Percentiles rank a stretch among this genome's conserved stretches.
Evolutionary conservation across 2,888 invertebrate genomes (phyloP).

Genomic region (Halocaridina rubra): DNA sequence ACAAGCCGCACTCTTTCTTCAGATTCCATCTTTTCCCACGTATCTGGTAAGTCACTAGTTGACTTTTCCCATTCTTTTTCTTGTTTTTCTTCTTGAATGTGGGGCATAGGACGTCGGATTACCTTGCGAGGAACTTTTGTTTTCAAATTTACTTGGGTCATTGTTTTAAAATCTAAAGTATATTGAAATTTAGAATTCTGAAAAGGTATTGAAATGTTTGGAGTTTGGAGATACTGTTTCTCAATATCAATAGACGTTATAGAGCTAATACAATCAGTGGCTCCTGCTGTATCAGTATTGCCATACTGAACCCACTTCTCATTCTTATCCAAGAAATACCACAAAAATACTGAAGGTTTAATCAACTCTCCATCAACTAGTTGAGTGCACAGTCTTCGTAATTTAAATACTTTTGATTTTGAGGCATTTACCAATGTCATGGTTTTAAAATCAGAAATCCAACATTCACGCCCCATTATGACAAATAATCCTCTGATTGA

Average conservation of each 20-base stretch:
- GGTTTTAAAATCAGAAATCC: conserved; percentile 34
- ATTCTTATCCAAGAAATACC: conserved; percentile 47
- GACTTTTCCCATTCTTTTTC: neutral
- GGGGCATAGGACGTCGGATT: conserved; percentile 23
- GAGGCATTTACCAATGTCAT: conserved; percentile 6
- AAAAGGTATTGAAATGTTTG: neutral
- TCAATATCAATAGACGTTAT: conserved; percentile 43
- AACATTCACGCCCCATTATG: conserved; percentile 27
- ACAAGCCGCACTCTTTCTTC: conserved; percentile 25
- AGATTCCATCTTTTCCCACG: conserved; percentile 52
- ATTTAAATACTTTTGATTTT: neutral
- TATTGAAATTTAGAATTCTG: conserved; percentile 28
- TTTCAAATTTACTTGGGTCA: conserved; percentile 48
- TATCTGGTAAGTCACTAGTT: conserved; percentile 10
- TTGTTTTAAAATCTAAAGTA: conserved; percentile 18
- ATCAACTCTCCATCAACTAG: neutral
- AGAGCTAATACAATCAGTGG: conserved; percentile 12
- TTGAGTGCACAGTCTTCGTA: conserved; percentile 43
- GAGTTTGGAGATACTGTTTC: conserved; percentile 21
- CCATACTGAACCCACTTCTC: conserved; percentile 55
- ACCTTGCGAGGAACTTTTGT: conserved; percentile 16
- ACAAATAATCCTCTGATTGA: conserved; percentile 25
- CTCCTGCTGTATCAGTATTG: conserved; percentile 38
- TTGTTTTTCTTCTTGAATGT: conserved; percentile 8
- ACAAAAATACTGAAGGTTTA: neutral